Percentiles rank a stretch among this genome's conserved stretches.
phyloP scores from a whole-genome alignment of 1,140 invertebrate species.

The Megathymus violae region DNA sequence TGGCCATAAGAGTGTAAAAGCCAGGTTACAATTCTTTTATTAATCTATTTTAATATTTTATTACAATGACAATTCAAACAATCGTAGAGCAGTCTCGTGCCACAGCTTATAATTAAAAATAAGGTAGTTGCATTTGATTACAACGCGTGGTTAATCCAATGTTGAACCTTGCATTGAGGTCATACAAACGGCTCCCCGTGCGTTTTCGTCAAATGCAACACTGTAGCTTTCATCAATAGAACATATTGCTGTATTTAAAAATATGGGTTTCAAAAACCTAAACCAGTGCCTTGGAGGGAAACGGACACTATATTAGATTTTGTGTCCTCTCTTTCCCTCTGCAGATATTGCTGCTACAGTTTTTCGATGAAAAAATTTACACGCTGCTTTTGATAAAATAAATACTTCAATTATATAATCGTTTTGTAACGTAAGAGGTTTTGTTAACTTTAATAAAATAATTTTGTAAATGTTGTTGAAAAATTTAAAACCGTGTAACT shows the following conservation, averaged over 20 bases:
- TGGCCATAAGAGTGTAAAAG: no score
- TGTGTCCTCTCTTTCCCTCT: conserved; percentile 35
- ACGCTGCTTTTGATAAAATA: conserved; percentile 30
- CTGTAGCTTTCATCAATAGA: conserved; percentile 28
- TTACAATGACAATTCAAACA: conserved; percentile 10
- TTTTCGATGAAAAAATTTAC: conserved; percentile 22
- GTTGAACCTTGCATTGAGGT: not conserved
- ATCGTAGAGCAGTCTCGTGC: conserved; percentile 6
- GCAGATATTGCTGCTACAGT: conserved; percentile 39
- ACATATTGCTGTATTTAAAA: conserved; percentile 22
- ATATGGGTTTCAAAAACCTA: conserved; percentile 20
- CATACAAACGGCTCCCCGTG: not conserved
- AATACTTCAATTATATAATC: conserved; percentile 5
- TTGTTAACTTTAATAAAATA: not conserved
- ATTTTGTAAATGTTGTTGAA: not conserved
- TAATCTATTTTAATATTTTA: no score
- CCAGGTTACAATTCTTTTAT: no score
- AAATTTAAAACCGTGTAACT: not conserved
- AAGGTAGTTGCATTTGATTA: conserved; percentile 13
- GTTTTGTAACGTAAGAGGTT: conserved; percentile 8
- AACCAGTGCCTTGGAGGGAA: conserved; percentile 40
- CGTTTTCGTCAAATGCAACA: conserved; percentile 13
- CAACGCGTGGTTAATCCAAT: not conserved
- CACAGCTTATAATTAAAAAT: conserved; percentile 15
- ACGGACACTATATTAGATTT: conserved; percentile 23